Conservation (phyloP, 2,113 vertebrate species). For the Chitala chitala region DNA sequence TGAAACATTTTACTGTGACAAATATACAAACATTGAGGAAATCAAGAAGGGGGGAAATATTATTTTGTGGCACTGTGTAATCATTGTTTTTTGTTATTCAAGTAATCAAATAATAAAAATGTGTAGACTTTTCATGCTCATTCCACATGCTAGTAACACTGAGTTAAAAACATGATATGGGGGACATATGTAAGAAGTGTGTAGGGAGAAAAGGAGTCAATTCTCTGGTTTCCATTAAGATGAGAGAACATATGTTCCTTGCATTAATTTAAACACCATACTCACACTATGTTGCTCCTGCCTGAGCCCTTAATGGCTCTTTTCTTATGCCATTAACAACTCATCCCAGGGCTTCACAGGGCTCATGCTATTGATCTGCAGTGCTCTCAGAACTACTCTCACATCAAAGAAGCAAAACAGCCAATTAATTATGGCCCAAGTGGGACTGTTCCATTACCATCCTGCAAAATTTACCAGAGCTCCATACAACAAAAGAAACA, state of each 20-base stretch:
- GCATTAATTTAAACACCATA: slow-evolving; percentile 22
- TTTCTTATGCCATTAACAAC: slow-evolving; percentile 23
- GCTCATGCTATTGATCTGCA: slow-evolving; percentile 30
- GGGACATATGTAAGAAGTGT: background rate
- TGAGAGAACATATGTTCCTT: slow-evolving; percentile 19
- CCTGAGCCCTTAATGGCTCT: slow-evolving; percentile 29
- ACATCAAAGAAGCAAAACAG: slow-evolving; percentile 31
- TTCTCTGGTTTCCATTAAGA: slow-evolving; percentile 13
- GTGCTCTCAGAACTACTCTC: slow-evolving; percentile 24
- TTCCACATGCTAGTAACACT: too few relatives aligned
- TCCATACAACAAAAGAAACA: background rate
- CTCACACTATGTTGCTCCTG: slow-evolving; percentile 22
- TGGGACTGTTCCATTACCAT: slow-evolving; percentile 19
- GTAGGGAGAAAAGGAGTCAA: background rate
- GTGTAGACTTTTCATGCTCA: too few relatives aligned
- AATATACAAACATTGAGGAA: too few relatives aligned
- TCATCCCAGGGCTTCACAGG: slow-evolving; percentile 26
- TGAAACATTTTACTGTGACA: too few relatives aligned
- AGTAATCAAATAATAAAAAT: too few relatives aligned
- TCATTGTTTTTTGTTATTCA: too few relatives aligned
- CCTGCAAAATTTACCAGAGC: background rate
- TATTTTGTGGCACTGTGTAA: too few relatives aligned
- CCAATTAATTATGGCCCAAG: background rate
- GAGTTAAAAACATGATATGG: background rate
- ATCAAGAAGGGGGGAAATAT: too few relatives aligned